Conservation (phyloP, 2,113 vertebrate genomes). For the Catharus minimus region DNA sequence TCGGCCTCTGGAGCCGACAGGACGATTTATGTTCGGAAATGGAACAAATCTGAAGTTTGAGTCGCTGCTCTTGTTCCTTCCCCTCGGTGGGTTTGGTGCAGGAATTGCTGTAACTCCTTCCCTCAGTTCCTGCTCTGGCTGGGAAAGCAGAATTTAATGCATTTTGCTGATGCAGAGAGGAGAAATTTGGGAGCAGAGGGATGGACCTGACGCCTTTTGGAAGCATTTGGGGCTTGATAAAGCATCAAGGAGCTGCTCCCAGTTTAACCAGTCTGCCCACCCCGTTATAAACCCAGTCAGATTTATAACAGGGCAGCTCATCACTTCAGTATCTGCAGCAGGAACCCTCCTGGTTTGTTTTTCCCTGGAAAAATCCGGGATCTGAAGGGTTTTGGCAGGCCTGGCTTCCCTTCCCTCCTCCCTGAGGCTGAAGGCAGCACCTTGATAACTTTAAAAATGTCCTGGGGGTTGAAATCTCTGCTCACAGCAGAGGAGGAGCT, state of each 20-base stretch:
- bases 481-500: neutral
- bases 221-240: neutral
- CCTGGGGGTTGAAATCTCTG: neutral
- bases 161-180: neutral
- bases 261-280: neutral
- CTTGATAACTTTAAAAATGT: neutral
- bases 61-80: neutral
- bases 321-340: fast-evolving
- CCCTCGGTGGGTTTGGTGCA: neutral
- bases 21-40: conserved; percentile 29
- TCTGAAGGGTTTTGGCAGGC: neutral
- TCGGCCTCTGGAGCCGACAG: neutral
- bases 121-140: neutral
- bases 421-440: neutral
- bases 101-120: neutral
- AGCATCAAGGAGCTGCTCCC: neutral
- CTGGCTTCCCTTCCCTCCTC: neutral
- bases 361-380: neutral
- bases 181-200: neutral
- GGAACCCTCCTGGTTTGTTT: neutral
- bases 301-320: neutral
- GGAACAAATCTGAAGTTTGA: neutral
- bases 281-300: fast-evolving
- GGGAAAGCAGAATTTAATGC: neutral
- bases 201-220: neutral